Base-by-base conservation (phyloP, 2,113 vertebrate genomes). In the Proteles cristata region DNA sequence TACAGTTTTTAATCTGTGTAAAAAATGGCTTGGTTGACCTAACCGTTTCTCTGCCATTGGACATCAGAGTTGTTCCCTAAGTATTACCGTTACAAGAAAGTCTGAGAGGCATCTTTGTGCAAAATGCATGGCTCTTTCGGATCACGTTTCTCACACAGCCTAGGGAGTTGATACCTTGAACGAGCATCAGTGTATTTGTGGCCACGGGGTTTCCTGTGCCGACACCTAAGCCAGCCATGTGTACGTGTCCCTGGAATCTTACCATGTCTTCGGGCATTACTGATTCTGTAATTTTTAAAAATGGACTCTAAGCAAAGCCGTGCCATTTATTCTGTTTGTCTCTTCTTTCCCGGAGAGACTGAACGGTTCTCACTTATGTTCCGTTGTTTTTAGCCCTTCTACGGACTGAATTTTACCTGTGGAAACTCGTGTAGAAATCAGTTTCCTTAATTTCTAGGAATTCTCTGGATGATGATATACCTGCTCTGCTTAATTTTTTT, bases 191-290 rank as follows among this genome's bases (percentile, higher is more conserved):
- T 45, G 4, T 33, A 15, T 48, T 61, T 45, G 61, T 79, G 45
- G 53, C 45, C 77, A 12, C 0, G 35, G 61, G 55, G 25, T 31
- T 50, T 90, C 50, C 31, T 65, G 53, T 9, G 33, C 4, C 31
- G 4, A 4, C 4, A 3, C 2, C 11, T 66, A 35, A 4, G 12
- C 7, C 14, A 23, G 45, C 45, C 5, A 0, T 12, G 15, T 4
- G 4, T 1, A 0, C 33, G 31, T 1, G 1, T 48, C 17, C 25
- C 55, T 16, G 43, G 43, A 53, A 31, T 21, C 53, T 39, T 11
- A 15, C 33, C 4, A 0, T 50, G 25, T 25, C 21, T 2, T 28
- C 9, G 19, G 26, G 8, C 6, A 4, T 28, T 31, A 68, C 0
- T 0, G n/a, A 1, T 11, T 23, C 31, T 79, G 39, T 17, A 48